Percentiles rank a stretch among this genome's conserved stretches.
phyloP scores from a whole-genome alignment of 2,888 invertebrate species.

The Epinotia ramella region DNA sequence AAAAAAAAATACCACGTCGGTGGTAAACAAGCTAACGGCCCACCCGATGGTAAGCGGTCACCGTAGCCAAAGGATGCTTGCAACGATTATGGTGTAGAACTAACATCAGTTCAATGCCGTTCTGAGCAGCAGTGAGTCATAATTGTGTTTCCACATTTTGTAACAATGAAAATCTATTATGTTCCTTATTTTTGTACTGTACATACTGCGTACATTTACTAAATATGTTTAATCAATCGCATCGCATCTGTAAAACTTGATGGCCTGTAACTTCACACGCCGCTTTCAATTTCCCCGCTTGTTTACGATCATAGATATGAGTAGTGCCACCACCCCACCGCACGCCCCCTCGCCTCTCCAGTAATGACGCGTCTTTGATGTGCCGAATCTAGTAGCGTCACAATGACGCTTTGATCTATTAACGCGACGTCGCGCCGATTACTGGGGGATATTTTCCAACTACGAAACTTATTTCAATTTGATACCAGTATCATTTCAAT shows the following conservation, averaged over 20 bases:
- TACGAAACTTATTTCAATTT: background rate
- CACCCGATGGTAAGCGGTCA: too few species aligned
- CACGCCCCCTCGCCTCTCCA: background rate
- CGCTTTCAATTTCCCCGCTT: background rate
- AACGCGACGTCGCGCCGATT: constrained; percentile 1
- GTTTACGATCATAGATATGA: background rate
- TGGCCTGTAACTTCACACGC: background rate
- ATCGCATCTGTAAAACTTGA: background rate
- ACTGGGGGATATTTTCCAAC: background rate
- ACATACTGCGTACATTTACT: too few species aligned
- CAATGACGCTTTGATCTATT: constrained; percentile 4
- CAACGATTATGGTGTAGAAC: too few species aligned
- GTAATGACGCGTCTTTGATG: background rate
- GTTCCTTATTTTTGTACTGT: too few species aligned
- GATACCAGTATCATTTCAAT: background rate
- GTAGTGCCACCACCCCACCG: background rate
- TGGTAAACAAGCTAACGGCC: too few species aligned
- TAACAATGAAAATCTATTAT: too few species aligned
- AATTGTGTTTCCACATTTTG: too few species aligned
- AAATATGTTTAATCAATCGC: too few species aligned
- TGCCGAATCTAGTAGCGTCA: background rate
- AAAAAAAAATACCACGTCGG: too few species aligned
- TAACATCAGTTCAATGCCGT: too few species aligned
- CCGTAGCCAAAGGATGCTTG: too few species aligned
- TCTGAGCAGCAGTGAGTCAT: too few species aligned